Base-by-base conservation (phyloP, 2,797 vertebrate genomes). In the Ibycter americanus region DNA sequence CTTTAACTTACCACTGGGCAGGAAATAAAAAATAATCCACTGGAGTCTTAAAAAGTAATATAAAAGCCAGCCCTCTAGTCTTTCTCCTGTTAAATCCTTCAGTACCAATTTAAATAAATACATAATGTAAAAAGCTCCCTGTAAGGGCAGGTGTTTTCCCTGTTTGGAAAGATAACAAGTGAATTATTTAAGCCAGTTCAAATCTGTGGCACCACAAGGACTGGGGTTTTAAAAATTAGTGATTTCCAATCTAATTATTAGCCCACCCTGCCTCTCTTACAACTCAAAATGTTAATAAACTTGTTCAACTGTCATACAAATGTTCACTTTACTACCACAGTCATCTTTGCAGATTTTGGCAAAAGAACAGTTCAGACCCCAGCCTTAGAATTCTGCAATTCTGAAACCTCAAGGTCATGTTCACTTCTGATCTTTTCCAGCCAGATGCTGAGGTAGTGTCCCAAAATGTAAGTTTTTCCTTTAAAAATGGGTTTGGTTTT, bases 391-490 rank as follows among this genome's bases (percentile, higher is more conserved):
- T 93, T 96, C 93, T 80, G 70, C 89, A 93, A 4, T 96, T 96
- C 81, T 94, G 94, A 96, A 92, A 87, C 74, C 87, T 77, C 92
- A 85, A 91, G 82, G 91, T 95, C 89, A 93, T 83, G 85, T 86
- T 95, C 85, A 91, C 94, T 96, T 94, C 94, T 82, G 87, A 88
- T 85, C 83, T 97, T 96, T 93, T 58, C 91, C 96, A 96, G 71
- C 68, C 92, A 96, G 92, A 90, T 97, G 86, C 93, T 95, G 91
- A 92, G 83, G 90, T 95, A 96, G 93, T 96, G 78, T 67, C 86
- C 92, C 90, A 90, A 90, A 93, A 92, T 96, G 71, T 93, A 89
- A 96, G 92, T 90, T 42, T 84, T 88, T 52, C 65, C 89, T 96
- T 91, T 91, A 59, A 95, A 94, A 91, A n/a, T 36, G 46, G 21